phyloP scores from a whole-genome alignment of 2,113 vertebrate species.

The Psammodynastes pulverulentus region DNA sequence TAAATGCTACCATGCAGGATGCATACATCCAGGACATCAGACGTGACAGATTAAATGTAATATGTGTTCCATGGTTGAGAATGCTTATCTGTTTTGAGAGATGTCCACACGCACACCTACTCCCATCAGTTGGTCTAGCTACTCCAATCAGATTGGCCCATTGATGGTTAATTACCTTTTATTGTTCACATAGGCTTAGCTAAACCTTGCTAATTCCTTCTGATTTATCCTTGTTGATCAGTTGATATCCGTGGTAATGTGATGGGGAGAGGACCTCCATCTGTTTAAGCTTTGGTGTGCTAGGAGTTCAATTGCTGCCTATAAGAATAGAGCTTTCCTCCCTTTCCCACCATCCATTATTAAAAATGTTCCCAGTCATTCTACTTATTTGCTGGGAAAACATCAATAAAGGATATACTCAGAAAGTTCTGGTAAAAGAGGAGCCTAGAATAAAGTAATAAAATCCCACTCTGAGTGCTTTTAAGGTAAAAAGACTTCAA shows the following conservation, averaged over 20 bases:
- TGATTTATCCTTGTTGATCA: constrained; percentile 2
- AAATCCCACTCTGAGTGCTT: background rate
- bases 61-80: background rate
- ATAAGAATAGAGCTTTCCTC: background rate
- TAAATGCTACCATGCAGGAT: background rate
- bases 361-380: background rate
- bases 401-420: background rate
- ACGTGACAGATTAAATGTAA: background rate
- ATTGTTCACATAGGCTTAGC: constrained; percentile 20
- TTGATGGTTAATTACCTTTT: constrained; percentile 25
- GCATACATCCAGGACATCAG: background rate
- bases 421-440: background rate
- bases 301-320: constrained; percentile 7
- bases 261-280: constrained; percentile 14
- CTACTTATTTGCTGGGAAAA: background rate
- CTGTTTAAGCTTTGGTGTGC: background rate
- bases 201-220: constrained; percentile 36
- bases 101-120: background rate
- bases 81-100: background rate
- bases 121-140: background rate
- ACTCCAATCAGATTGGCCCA: background rate
- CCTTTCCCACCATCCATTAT: background rate
- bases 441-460: background rate
- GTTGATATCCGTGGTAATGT: background rate
- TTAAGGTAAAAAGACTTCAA: background rate